Evolutionary conservation across 2,888 invertebrate genomes (phyloP), one percentile per base, ranked within the genome.

Genomic region (Drosophila diplacantha): DNA sequence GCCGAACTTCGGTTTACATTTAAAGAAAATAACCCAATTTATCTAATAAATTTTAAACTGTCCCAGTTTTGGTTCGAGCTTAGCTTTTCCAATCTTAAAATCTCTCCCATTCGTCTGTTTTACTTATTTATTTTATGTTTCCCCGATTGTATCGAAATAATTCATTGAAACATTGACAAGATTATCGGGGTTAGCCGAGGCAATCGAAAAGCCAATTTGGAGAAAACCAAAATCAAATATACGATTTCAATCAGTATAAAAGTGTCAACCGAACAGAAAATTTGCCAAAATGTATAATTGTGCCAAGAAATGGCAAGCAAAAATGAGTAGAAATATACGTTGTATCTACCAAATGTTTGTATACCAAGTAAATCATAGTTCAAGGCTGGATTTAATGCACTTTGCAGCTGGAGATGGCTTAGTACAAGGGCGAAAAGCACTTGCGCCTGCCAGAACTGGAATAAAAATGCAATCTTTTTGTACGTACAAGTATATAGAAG

Each of bases 311-410:
- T n/a, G 49, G 34, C 65, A 43, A 60, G 24, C 34, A 43, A 49
- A 62, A n/a, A 24, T n/a, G 20, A 20, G 14, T 12, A 32, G 24
- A 41, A 24, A 39, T 34, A 43, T n/a, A 35, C 14, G 7, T 20
- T 58, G 22, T 53, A 31, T 49, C 16, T 29, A 5, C 11, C 11
- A 34, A 61, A 37, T 50, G 41, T 37, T 46, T 63, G 26, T 38
- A 20, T 18, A 16, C 24, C 12, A 14, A 31, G 44, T 50, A 67
- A 68, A 67, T 67, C 60, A 55, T 51, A 47, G 68, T 68, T 68
- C 69, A 68, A 56, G 67, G 60, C 68, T 68, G 46, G 3, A 55
- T 49, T 68, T 60, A 68, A 68, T 68, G 68, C 69, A 56, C 44
- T 60, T 43, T 47, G 5, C 54, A 39, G 43, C 14, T 26, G 11